These are phyloP conservation scores for Apteryx owenii DNA, from an alignment of 2,113 vertebrate genomes.

Conservation along the genomic window DNA sequence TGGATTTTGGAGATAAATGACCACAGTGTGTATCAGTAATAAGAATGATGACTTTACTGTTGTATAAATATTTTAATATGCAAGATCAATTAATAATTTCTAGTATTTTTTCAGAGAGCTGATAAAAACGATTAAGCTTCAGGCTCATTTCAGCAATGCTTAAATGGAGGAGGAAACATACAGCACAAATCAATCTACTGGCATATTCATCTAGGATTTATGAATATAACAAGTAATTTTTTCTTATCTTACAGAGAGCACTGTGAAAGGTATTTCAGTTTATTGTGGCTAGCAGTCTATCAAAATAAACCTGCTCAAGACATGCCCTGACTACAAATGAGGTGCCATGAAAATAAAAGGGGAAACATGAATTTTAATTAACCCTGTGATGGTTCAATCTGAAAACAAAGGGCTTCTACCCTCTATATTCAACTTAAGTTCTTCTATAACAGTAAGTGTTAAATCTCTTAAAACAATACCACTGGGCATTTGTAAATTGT, in stretches of 20 bases:
- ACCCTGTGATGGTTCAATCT: background rate
- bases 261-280: constrained; percentile 62
- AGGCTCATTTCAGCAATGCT: constrained; percentile 27
- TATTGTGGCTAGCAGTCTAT: constrained; percentile 53
- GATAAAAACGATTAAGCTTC: constrained; percentile 54
- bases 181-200: constrained; percentile 44
- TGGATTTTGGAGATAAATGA: constrained; percentile 36
- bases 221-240: constrained; percentile 54
- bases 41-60: constrained; percentile 31
- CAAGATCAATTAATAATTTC: constrained; percentile 53
- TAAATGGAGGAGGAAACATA: constrained; percentile 48
- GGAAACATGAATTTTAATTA: constrained; percentile 37
- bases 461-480: background rate
- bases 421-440: background rate
- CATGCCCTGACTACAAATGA: constrained; percentile 33
- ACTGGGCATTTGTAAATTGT: background rate
- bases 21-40: background rate
- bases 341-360: background rate
- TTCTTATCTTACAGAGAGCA: constrained; percentile 43
- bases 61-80: constrained; percentile 45
- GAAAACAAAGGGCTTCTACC: background rate
- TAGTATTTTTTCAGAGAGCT: constrained; percentile 46
- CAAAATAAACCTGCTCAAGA: constrained; percentile 58
- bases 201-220: constrained; percentile 63
- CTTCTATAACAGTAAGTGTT: background rate